Evolutionary conservation across 2,797 vertebrate genomes (phyloP).

Genomic region (Antennarius maculatus): DNA sequence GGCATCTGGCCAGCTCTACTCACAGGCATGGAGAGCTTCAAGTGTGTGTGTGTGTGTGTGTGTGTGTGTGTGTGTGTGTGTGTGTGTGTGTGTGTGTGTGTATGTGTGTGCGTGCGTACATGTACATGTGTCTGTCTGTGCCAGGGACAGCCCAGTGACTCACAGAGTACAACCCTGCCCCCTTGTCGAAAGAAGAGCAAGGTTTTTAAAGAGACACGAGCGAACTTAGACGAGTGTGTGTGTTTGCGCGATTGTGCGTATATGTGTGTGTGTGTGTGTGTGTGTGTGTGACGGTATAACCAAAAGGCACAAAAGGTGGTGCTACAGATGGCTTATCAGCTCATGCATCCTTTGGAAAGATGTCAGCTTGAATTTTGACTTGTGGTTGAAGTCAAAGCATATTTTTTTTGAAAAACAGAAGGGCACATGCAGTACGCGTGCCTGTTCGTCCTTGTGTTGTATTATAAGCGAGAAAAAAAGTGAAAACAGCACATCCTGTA

Average conservation of each 20-base stretch:
- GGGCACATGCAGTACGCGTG: not conserved
- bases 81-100: constrained; percentile 58
- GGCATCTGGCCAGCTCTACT: constrained; percentile 81
- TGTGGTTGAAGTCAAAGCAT: constrained; percentile 3
- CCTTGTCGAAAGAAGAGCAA: constrained; percentile 73
- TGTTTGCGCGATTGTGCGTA: not conserved
- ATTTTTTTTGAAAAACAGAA: constrained; percentile 8
- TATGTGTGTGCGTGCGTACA: constrained; percentile 58
- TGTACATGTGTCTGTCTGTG: constrained; percentile 71
- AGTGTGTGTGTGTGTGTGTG: constrained; percentile 53
- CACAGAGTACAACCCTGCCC: constrained; percentile 80
- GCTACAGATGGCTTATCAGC: constrained; percentile 71
- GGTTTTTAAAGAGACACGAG: constrained; percentile 80
- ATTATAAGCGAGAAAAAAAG: constrained; percentile 1
- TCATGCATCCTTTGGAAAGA: constrained; percentile 78
- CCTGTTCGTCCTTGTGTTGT: constrained; percentile 3
- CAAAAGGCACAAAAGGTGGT: constrained; percentile 63
- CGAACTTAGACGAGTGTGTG: constrained; percentile 19
- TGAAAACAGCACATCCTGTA: not conserved
- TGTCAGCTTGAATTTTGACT: constrained; percentile 53
- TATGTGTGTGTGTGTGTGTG: not conserved
- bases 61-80: constrained; percentile 56
- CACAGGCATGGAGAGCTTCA: constrained; percentile 82
- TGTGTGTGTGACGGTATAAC: constrained; percentile 26
- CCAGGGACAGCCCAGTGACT: constrained; percentile 87